A percentile compares a stretch with the other conserved stretches of the same genome.
These are phyloP conservation scores for Buathra laborator DNA, from an alignment of 2,888 invertebrate species.

Conservation along the genomic window DNA sequence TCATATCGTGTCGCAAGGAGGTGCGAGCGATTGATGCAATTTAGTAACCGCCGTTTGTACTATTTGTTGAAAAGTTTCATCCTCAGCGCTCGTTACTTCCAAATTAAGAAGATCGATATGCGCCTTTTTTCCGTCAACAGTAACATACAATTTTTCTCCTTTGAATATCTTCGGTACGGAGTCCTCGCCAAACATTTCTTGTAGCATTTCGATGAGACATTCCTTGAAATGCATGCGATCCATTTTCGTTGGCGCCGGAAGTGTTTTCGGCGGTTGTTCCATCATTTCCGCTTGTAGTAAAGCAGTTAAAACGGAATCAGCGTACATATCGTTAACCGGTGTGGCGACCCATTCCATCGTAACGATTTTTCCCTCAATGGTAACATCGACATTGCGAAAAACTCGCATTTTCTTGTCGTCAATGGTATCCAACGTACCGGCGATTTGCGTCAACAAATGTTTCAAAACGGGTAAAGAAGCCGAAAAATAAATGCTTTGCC, in stretches of 20 bases:
- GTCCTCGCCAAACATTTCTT: conserved; percentile 98
- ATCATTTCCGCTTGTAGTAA: conserved; percentile 93
- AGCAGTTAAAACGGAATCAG: conserved; percentile 96
- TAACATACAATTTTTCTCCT: conserved; percentile 94
- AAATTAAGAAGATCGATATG: conserved; percentile 93
- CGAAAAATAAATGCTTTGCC: conserved; percentile 95
- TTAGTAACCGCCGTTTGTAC: conserved; percentile 94
- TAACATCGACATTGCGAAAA: conserved; percentile 94
- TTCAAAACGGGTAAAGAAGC: conserved; percentile 91
- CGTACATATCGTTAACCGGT: conserved; percentile 99
- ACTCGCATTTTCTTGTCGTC: conserved; percentile 92
- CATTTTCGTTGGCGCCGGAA: conserved; percentile 90
- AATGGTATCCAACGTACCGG: conserved; percentile 90
- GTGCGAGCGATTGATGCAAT: conserved; percentile 93
- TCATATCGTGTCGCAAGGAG: conserved; percentile 84
- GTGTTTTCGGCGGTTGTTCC: conserved; percentile 88
- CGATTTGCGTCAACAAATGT: conserved; percentile 92
- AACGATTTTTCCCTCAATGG: conserved; percentile 92
- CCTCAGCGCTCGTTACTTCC: conserved; percentile 93
- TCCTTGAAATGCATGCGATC: conserved; percentile 97
- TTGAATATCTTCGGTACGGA: conserved; percentile 97
- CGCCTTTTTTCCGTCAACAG: conserved; percentile 94
- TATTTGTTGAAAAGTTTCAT: conserved; percentile 93
- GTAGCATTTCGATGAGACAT: conserved; percentile 95
- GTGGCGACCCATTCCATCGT: conserved; percentile 98